Percentiles rank a stretch among this genome's conserved stretches.
Evolutionary conservation across 2,888 invertebrate species (phyloP).

Genomic region (Trissolcus brochymenae): DNA sequence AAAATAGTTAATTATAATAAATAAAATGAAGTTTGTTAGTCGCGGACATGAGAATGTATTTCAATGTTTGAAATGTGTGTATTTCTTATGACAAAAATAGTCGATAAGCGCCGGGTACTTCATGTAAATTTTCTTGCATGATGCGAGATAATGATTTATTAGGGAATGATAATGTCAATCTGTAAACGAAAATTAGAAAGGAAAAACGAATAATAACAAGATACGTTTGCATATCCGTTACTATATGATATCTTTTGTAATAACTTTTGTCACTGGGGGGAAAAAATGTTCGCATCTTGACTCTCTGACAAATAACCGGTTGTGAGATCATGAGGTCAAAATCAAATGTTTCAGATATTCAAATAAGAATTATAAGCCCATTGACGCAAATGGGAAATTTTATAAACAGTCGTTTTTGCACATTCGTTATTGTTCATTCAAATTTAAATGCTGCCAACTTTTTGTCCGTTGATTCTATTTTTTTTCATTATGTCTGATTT

Average conservation of each 20-base stretch:
- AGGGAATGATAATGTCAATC: too few relatives aligned
- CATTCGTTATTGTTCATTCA: not conserved
- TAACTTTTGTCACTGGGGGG: too few relatives aligned
- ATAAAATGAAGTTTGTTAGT: too few relatives aligned
- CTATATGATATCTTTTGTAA: not conserved
- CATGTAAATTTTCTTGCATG: not conserved
- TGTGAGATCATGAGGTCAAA: constrained; percentile 32
- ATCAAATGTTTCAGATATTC: constrained; percentile 30
- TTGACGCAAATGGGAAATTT: constrained; percentile 13
- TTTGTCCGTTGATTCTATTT: not conserved
- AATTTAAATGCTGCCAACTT: constrained; percentile 7
- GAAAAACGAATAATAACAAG: too few relatives aligned
- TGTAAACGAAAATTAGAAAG: too few relatives aligned
- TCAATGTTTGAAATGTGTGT: not conserved
- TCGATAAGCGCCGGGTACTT: too few relatives aligned
- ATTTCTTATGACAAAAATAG: too few relatives aligned
- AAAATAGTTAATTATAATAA: too few relatives aligned
- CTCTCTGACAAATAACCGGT: constrained; percentile 23
- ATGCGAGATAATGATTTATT: too few relatives aligned
- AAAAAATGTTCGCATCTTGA: too few relatives aligned
- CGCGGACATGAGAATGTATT: too few relatives aligned
- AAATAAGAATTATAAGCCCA: constrained; percentile 29
- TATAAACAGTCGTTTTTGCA: not conserved
- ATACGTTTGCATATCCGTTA: not conserved
- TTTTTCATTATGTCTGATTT: too few relatives aligned